Evolutionary conservation across 35 echinoderm and acorn worm species (phyloP).

Genomic region (Ophioderma brevispina): DNA sequence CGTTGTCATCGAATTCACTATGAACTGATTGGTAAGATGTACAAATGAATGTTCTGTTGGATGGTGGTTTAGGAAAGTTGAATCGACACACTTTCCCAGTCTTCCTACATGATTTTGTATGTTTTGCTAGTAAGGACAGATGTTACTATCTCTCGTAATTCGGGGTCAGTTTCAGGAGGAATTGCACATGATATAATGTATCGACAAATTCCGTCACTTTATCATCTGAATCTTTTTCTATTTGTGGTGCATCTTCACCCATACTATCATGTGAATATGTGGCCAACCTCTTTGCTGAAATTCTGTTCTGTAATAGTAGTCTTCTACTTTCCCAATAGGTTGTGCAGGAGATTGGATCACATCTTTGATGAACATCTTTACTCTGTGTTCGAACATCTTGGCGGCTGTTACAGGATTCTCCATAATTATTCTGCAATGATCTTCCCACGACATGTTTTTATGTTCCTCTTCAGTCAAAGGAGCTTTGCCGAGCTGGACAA

Average conservation of each 20-base stretch:
- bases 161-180: slow-evolving; percentile 47
- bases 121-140: slow-evolving; percentile 67
- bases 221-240: slow-evolving; percentile 20
- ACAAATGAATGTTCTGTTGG: slow-evolving; percentile 57
- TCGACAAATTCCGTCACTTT: slow-evolving; percentile 54
- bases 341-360: slow-evolving; percentile 44
- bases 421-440: slow-evolving; percentile 44
- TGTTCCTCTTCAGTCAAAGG: slow-evolving; percentile 2
- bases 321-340: slow-evolving; percentile 57
- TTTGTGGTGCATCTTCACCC: slow-evolving; percentile 53
- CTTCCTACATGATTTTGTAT: slow-evolving; percentile 84
- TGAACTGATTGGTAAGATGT: background rate
- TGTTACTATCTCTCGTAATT: slow-evolving; percentile 71
- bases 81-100: slow-evolving; percentile 71
- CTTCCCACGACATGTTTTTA: slow-evolving; percentile 43
- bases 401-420: slow-evolving; percentile 63
- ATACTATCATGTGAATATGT: slow-evolving; percentile 50
- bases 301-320: slow-evolving; percentile 58
- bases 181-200: slow-evolving; percentile 51
- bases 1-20: background rate
- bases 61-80: slow-evolving; percentile 69
- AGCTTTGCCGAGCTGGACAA: slow-evolving; percentile 14
- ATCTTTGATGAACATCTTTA: slow-evolving; percentile 58
- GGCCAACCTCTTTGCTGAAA: slow-evolving; percentile 51
- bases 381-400: slow-evolving; percentile 60